Base-by-base conservation (phyloP, 1,140 invertebrate genomes). In the Anastrepha ludens region DNA sequence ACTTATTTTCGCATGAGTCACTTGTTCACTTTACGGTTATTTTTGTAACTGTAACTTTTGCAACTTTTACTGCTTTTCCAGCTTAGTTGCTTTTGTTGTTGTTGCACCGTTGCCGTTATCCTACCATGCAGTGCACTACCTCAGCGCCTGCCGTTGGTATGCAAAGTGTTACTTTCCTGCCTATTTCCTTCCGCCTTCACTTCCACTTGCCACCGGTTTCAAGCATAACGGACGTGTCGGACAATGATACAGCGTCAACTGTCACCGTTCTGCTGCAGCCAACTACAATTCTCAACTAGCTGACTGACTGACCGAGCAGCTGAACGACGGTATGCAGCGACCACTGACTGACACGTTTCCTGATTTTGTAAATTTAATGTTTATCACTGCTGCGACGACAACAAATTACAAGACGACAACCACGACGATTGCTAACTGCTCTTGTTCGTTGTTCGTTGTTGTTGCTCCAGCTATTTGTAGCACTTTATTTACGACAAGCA, bases 291-390 rank as follows among this genome's bases (percentile, higher is more conserved):
- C 41, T 81, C 15, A 81, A 81, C 44, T 15, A 55, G 44, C 47
- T 78, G 44, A 44, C 74, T 29, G 74, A 47, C 74, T n/a, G 17
- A n/a, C n/a, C 47, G n/a, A 20, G 17, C 74, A 78, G 47, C 74
- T 78, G 47, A 78, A 78, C 47, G 8, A 55, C 74, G 47, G 74
- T 74, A 47, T 74, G 70, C 70, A n/a, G 39, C 11, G 74, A 50
- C 50, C 74, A 41, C 47, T 81, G 47, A 55, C 74, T 50, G 74
- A 58, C 74, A 81, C 74, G 74, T 81, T 81, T 81, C 74, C 47
- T 81, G 74, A 81, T 81, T 81, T 81, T 81, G 47, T 81, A 55
- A 81, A 81, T 81, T 81, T 55, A 81, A 81, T 81, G 55, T 81
- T 81, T 81, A 81, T 8, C 74, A 55, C 74, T 50, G 17, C 74